Evolutionary conservation across 2,888 invertebrate species (phyloP), one percentile per base, ranked within the genome.

Genomic region (Spodoptera picta): DNA sequence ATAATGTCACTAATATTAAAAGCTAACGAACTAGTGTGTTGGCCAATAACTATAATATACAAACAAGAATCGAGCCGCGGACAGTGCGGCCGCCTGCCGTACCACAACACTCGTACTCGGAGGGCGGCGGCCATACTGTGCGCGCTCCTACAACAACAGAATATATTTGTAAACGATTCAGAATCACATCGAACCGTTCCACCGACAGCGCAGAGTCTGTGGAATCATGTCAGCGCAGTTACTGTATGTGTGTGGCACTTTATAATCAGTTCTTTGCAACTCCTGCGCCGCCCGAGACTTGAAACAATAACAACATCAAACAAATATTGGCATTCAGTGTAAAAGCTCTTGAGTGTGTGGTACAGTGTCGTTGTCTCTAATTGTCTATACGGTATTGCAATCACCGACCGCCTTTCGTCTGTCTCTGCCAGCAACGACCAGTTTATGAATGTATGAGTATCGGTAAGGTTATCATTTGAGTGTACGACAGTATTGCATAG

Each of bases 1-100:
- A 93, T 84, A 78, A 91, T 94, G 95, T 94, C 94, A 94, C 95
- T 95, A 95, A 95, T 91, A 89, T 93, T 93, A 93, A 91, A 93
- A 93, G 90, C 92, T 94, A 92, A 91, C 87, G 90, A 83, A 83
- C 87, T 82, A 83, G 56, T 83, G 86, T 90, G 86, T 84, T 90
- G 87, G 89, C 88, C 85, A 81, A 85, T 86, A 80, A 79, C 81
- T 85, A 83, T 81, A 75, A 75, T 71, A 83, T 84, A 85, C 75
- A 79, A 87, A 87, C 79, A 80, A 84, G 79, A 75, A 70, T 59
- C 9, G 23, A 47, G 50, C 69, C 65, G 64, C 55, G 68, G 51
- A 73, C 62, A 52, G 49, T 47, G 59, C 69, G 59, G 46, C 46
- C 11, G n/a, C 55, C 11, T 24, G 63, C 54, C 74, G 81, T 68